Base-by-base conservation (phyloP, 2,888 invertebrate species). In the Protula sp. region DNA sequence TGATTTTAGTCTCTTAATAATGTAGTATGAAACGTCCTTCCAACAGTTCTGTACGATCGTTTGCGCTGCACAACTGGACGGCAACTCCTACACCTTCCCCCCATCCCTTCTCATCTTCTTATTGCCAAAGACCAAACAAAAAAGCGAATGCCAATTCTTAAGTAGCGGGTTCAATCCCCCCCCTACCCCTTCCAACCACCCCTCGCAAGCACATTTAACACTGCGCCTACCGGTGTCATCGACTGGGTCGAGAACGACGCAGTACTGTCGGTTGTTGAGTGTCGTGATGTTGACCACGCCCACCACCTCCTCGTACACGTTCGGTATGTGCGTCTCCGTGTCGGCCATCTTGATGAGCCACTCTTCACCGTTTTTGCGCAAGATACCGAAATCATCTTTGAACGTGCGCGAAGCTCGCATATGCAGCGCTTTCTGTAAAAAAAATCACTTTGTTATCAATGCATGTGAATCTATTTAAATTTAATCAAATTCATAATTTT, bases 301-400 rank as follows among this genome's bases (percentile, higher is more conserved):
- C 9, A 82, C 74, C 4, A 78, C 80, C 76, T 81, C 77, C 71
- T 83, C 83, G 68, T 84, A 83, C 1, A 84, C 83, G 63, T 77
- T 76, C n/a, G 84, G 84, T 61, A 84, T 84, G 68, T 83, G 83
- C 19, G 82, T 81, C 62, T 84, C 83, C 14, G 82, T 79, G 67
- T 83, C 82, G 3, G 72, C 65, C 71, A 81, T 73, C 28, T 78
- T 82, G 52, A 84, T 79, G 53, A 84, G 67, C 83, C 84, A 84
- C 70, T 84, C 83, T 63, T 83, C 84, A 45, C 84, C 84, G 65
- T 82, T 83, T 69, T 82, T 83, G 28, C 83, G 71, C 4, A 70
- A 65, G 5, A 76, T 70, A 14, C 77, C 77, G 65, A 80, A 79
- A 62, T 81, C 79, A 73, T 84, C 84, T 31, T 73, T 79, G 72